Conservation (phyloP, 2,113 vertebrate species). For the Prionailurus bengalensis region DNA sequence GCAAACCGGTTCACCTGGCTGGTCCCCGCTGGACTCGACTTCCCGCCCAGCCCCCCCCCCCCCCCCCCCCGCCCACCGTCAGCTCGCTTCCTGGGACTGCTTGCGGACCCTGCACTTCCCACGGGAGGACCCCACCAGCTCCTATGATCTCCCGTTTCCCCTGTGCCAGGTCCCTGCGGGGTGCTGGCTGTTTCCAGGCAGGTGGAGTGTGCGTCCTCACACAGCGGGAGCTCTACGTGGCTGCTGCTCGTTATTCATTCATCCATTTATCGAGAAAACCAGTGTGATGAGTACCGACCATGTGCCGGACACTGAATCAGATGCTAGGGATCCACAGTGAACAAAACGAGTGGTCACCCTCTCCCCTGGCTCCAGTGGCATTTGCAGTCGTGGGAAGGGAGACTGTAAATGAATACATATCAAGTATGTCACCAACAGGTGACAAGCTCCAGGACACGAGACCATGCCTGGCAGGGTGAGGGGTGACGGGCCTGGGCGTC, state of each 20-base stretch:
- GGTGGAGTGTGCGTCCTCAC: background rate
- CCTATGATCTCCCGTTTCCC: background rate
- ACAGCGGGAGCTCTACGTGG: background rate
- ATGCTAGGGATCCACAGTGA: background rate
- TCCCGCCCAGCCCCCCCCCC: fast-evolving
- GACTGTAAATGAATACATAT: background rate
- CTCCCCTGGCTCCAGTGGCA: too few relatives aligned
- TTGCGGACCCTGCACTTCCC: fast-evolving
- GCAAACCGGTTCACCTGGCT: background rate
- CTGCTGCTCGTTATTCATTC: background rate
- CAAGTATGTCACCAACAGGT: background rate
- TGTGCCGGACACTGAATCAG: background rate
- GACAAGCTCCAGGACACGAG: background rate
- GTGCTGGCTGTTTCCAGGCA: fast-evolving
- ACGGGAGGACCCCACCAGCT: background rate
- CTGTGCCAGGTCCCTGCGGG: background rate
- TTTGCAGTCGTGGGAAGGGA: background rate
- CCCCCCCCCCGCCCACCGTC: fast-evolving
- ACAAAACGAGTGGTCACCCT: background rate
- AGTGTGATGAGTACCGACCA: background rate
- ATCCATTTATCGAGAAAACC: background rate
- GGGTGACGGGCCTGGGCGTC: background rate
- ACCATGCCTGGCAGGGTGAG: background rate
- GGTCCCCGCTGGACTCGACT: background rate
- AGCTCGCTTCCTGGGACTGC: background rate